Conservation (phyloP, 2,888 invertebrate species). For the Trichopoda pennipes region DNA sequence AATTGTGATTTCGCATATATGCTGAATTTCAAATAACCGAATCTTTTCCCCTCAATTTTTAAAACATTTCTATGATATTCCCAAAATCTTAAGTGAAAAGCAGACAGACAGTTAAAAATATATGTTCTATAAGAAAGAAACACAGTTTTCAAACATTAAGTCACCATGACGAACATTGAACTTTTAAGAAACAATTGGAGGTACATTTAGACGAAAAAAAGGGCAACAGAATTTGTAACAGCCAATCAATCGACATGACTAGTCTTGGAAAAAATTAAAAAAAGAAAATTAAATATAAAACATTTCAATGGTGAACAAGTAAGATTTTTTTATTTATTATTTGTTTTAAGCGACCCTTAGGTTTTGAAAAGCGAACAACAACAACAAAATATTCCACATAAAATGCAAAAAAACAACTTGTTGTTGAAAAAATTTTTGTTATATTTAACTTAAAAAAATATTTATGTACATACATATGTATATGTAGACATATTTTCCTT, state of each 20-base stretch:
- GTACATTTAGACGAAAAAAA: neutral
- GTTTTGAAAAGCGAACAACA: slow-evolving; percentile 21
- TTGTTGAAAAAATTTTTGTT: slow-evolving; percentile 37
- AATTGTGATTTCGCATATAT: no score
- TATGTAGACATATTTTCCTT: slow-evolving; percentile 29
- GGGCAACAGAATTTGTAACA: slow-evolving; percentile 14
- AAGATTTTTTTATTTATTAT: slow-evolving; percentile 18
- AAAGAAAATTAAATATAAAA: slow-evolving; percentile 35
- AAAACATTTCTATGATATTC: no score
- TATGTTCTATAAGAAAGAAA: neutral
- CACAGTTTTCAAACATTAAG: slow-evolving; percentile 17
- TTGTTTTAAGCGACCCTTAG: slow-evolving; percentile 46
- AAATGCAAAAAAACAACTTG: slow-evolving; percentile 57
- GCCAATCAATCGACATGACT: slow-evolving; percentile 5
- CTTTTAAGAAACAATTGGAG: slow-evolving; percentile 47
- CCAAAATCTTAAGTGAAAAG: no score
- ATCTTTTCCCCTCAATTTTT: no score
- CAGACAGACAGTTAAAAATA: neutral
- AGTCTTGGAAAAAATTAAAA: neutral
- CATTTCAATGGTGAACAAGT: slow-evolving; percentile 29
- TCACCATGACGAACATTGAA: slow-evolving; percentile 70
- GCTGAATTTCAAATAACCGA: no score
- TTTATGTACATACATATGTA: slow-evolving; percentile 19
- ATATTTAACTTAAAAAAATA: slow-evolving; percentile 17
- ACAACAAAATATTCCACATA: slow-evolving; percentile 52